phyloP scores from a whole-genome alignment of 2,113 vertebrate genomes.

The Pseudopodoces humilis region DNA sequence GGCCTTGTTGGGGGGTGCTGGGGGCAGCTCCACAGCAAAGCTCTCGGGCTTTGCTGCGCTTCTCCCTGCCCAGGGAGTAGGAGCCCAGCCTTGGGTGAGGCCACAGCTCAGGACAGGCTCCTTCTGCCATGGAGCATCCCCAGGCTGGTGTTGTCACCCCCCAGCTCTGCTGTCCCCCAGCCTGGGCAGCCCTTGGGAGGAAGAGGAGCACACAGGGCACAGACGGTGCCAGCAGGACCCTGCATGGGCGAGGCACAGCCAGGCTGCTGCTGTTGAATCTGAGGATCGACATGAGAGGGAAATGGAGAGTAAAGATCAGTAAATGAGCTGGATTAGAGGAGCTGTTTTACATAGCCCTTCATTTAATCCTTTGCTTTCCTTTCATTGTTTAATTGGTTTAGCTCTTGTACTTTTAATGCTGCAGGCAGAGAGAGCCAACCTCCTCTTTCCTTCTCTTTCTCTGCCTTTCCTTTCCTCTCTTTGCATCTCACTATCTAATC shows the following conservation, averaged over 20 bases:
- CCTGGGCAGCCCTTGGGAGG: rapidly evolving
- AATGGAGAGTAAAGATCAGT: constrained; percentile 63
- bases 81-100: rapidly evolving
- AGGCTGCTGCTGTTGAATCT: background rate
- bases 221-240: rapidly evolving
- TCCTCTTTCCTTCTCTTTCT: background rate
- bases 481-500: constrained; percentile 23
- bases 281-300: constrained; percentile 45
- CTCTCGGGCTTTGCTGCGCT: rapidly evolving
- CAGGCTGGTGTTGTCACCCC: rapidly evolving
- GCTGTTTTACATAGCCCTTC: constrained; percentile 65
- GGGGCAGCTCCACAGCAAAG: background rate
- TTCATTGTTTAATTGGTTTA: constrained; percentile 69
- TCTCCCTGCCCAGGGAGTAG: too few species aligned
- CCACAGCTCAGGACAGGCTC: background rate
- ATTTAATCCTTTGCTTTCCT: constrained; percentile 66
- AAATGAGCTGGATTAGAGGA: constrained; percentile 67
- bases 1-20: too few species aligned
- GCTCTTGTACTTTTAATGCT: constrained; percentile 57
- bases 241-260: rapidly evolving
- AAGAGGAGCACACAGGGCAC: background rate
- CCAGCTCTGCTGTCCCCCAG: rapidly evolving
- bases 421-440: background rate
- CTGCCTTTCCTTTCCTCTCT: constrained; percentile 11
- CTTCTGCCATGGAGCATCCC: rapidly evolving